These are phyloP conservation scores for Orthonychiurus folsomi DNA, from an alignment of 2,888 invertebrate species.

Conservation along the genomic window DNA sequence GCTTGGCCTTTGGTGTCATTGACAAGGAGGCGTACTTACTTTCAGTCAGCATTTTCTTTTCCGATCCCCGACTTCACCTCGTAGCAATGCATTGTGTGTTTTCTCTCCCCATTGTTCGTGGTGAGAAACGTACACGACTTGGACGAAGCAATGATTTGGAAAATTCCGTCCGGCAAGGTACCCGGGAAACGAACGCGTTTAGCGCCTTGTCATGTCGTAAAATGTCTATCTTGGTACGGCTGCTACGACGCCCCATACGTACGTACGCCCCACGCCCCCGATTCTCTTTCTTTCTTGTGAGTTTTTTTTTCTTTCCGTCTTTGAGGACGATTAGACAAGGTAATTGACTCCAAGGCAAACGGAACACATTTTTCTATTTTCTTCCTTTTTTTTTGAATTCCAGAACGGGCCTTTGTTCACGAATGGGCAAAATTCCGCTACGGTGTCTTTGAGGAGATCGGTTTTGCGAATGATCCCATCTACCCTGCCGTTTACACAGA, in stretches of 20 bases:
- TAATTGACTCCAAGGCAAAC: neutral
- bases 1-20: neutral
- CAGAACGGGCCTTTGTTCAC: slow-evolving; percentile 50
- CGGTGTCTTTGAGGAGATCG: slow-evolving; percentile 60
- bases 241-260: too few species aligned
- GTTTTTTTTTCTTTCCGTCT: slow-evolving; percentile 9
- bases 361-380: neutral
- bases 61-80: neutral
- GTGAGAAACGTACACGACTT: neutral
- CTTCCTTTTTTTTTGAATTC: slow-evolving; percentile 15
- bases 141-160: neutral
- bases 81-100: neutral
- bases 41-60: too few species aligned
- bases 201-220: neutral
- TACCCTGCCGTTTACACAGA: slow-evolving; percentile 52
- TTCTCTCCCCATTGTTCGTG: slow-evolving; percentile 1
- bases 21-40: slow-evolving; percentile 1
- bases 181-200: too few species aligned
- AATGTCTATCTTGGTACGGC: neutral
- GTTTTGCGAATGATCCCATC: slow-evolving; percentile 51
- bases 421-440: slow-evolving; percentile 61
- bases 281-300: neutral
- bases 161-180: neutral
- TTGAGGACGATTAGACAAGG: slow-evolving; percentile 19
- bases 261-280: neutral